Base-by-base conservation (phyloP, 1,140 invertebrate genomes). In the Holotrichia oblita region DNA sequence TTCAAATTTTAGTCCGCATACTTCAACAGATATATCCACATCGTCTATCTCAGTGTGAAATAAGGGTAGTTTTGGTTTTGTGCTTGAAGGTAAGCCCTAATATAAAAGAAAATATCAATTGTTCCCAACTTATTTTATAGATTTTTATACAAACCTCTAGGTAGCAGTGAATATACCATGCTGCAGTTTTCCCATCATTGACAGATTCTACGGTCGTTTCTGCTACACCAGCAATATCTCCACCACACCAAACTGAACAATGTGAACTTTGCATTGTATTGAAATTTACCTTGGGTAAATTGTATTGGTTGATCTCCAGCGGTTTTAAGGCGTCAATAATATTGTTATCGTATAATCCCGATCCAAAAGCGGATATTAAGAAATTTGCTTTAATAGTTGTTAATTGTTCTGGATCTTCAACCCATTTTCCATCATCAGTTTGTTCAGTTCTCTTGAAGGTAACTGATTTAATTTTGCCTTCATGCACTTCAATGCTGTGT, bases 171-270 rank as follows among this genome's bases (percentile, higher is more conserved):
- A 99, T 99, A 82, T 91, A 91, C 98, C 98, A 99, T 6, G 98
- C 95, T 0, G 98, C 98, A 6, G 93, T 96, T 89, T 99, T 99
- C 27, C 98, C 98, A 89, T 99, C 98, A 87, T 99, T 99, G 0
- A 98, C 97, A 2, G 97, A 95, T 89, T 99, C 98, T 0, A 99
- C 98, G 0, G 98, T 99, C 0, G 98, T 99, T 87, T 99, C 96
- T 0, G 97, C 94, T 22, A 96, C 90, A 0, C 97, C 98, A 8
- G 95, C 97, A 8, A 99, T 84, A 88, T 99, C 98, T 0, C 98
- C 98, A 8, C 98, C 98, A 82, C 94, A 93, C 86, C 98, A 99
- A 4, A 99, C 94, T 83, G 92, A 91, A 0, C 92, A 88, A 79
- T 93, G 91, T 78, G 90, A 94, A 7, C 94, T 94, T 84, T 91